Evolutionary conservation across 2,888 invertebrate species (phyloP).

Genomic region (Tinea semifulvella): DNA sequence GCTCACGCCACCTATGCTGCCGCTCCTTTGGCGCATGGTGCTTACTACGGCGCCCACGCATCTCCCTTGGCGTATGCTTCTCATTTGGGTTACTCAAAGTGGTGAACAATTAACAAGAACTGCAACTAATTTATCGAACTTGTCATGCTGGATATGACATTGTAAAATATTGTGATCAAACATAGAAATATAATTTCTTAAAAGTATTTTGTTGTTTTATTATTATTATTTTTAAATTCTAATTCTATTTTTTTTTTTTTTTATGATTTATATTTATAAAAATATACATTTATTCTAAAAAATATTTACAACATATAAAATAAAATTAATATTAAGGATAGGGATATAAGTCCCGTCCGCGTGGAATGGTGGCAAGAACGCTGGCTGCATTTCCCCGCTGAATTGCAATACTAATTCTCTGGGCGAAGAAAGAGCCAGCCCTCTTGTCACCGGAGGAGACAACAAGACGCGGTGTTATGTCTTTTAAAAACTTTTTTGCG

Average conservation of each 20-base stretch:
- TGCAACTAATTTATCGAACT: not conserved
- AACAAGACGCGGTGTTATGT: too few relatives aligned
- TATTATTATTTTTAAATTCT: not conserved
- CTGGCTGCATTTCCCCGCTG: too few relatives aligned
- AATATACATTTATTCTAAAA: too few relatives aligned
- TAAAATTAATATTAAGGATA: too few relatives aligned
- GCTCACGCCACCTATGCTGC: conserved; percentile 18
- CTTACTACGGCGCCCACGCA: conserved; percentile 25
- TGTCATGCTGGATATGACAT: not conserved
- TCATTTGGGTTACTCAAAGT: conserved; percentile 30
- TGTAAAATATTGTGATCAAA: conserved; percentile 3
- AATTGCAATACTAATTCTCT: too few relatives aligned
- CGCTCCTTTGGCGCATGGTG: conserved; percentile 21
- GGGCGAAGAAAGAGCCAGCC: too few relatives aligned
- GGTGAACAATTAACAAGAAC: conserved; percentile 18
- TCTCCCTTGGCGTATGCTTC: conserved; percentile 24
- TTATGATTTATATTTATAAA: too few relatives aligned
- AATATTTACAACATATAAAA: too few relatives aligned
- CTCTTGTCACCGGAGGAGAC: too few relatives aligned
- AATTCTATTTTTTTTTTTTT: not conserved
- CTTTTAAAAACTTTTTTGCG: too few relatives aligned
- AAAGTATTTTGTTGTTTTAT: not conserved
- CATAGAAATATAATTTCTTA: conserved; percentile 3
- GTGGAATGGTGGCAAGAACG: too few relatives aligned
- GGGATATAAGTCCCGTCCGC: too few relatives aligned